Percentiles rank a stretch among this genome's conserved stretches.
These are phyloP conservation scores for Bujurquina vittata DNA, from an alignment of 2,113 vertebrate genomes.

Conservation along the genomic window DNA sequence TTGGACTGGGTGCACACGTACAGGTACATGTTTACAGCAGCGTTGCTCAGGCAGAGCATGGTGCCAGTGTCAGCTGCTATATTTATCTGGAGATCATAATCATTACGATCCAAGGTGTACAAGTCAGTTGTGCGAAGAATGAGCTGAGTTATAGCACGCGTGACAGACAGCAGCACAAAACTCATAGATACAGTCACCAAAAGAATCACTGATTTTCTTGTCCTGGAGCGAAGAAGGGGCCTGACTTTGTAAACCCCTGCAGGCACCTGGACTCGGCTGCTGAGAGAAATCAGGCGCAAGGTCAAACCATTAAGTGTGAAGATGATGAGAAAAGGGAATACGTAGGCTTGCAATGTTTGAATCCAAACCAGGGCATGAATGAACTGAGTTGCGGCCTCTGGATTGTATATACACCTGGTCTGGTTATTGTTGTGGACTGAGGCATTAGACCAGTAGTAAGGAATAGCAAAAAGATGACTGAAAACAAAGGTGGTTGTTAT, in stretches of 20 bases:
- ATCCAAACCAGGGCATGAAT: conserved; percentile 71
- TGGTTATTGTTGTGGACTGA: conserved; percentile 51
- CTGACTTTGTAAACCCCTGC: not conserved
- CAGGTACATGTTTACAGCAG: conserved; percentile 75
- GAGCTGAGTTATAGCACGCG: conserved; percentile 70
- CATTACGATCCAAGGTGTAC: conserved; percentile 58
- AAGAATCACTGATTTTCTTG: conserved; percentile 71
- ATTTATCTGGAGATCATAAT: conserved; percentile 71
- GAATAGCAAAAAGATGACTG: conserved; percentile 64
- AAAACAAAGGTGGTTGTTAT: conserved; percentile 54
- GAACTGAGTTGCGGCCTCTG: conserved; percentile 33
- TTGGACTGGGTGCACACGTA: conserved; percentile 73
- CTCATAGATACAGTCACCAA: conserved; percentile 72
- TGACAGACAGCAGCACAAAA: conserved; percentile 68
- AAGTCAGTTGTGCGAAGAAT: conserved; percentile 63
- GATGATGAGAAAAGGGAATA: conserved; percentile 73
- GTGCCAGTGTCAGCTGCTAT: conserved; percentile 71
- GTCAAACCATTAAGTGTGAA: conserved; percentile 71
- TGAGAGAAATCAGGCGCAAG: conserved; percentile 60
- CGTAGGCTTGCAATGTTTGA: conserved; percentile 66
- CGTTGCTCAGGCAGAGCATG: conserved; percentile 75
- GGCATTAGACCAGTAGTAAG: conserved; percentile 73
- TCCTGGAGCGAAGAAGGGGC: conserved; percentile 57
- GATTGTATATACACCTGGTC: conserved; percentile 64
- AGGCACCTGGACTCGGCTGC: conserved; percentile 60